Evolutionary conservation across 1,140 invertebrate genomes (phyloP).

Genomic region (Hylaeus anthracinus): DNA sequence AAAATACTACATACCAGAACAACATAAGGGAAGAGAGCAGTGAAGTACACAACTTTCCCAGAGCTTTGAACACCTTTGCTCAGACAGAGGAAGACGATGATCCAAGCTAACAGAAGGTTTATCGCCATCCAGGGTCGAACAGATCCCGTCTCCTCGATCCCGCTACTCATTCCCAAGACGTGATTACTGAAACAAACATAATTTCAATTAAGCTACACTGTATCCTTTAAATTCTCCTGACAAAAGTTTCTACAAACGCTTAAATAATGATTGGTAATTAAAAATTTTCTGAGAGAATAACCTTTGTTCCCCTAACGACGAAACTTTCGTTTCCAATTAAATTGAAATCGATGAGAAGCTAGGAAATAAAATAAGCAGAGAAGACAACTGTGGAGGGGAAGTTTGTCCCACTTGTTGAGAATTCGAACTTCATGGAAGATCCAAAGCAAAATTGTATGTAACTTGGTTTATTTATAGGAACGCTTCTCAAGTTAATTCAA

Average conservation of each 20-base stretch:
- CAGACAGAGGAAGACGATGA: slow-evolving; percentile 90
- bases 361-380: too few species aligned
- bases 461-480: too few species aligned
- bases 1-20: slow-evolving; percentile 85
- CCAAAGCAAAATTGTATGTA: too few species aligned
- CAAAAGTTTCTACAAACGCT: too few species aligned
- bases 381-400: background rate
- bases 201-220: background rate
- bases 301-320: too few species aligned
- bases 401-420: too few species aligned
- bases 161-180: slow-evolving; percentile 87
- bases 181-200: slow-evolving; percentile 82
- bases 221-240: background rate
- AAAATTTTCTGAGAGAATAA: too few species aligned
- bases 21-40: slow-evolving; percentile 92
- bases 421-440: too few species aligned
- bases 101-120: slow-evolving; percentile 89
- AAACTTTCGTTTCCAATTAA: background rate
- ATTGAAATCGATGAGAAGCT: background rate
- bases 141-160: slow-evolving; percentile 88
- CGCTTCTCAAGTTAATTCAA: too few species aligned
- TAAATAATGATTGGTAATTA: too few species aligned
- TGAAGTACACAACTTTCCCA: slow-evolving; percentile 93
- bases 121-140: slow-evolving; percentile 85
- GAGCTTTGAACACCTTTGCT: slow-evolving; percentile 92